Conservation (phyloP, 2,113 vertebrate species). For the Redunca redunca region DNA sequence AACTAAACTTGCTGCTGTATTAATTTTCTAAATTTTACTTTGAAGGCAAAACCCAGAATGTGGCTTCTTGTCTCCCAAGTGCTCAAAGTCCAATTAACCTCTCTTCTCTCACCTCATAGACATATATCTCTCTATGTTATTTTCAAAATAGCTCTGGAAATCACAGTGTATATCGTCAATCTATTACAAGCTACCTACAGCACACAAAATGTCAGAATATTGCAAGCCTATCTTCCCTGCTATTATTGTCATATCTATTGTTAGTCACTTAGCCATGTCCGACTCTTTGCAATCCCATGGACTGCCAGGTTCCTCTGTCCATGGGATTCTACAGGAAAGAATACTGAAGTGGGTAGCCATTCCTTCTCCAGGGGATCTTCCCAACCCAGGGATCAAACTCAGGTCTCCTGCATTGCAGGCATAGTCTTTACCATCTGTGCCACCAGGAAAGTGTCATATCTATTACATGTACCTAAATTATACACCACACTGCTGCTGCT, state of each 20-base stretch:
- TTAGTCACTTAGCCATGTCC: not conserved
- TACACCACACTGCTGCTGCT: not conserved
- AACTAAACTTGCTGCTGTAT: not conserved
- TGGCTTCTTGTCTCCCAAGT: not conserved
- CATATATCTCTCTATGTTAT: not conserved
- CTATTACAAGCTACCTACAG: not conserved
- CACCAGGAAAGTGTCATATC: not conserved
- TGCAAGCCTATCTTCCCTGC: not conserved
- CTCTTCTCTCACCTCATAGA: not conserved
- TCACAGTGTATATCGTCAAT: not conserved
- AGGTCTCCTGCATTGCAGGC: not conserved
- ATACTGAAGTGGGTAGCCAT: not conserved
- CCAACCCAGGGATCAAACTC: not conserved
- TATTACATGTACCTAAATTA: not conserved
- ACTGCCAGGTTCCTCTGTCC: not conserved
- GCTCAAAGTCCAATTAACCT: not conserved
- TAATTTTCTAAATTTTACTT: not conserved
- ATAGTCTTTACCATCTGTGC: not conserved
- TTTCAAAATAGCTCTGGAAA: not conserved
- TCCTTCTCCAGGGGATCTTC: not conserved
- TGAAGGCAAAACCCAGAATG: not conserved
- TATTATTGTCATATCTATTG: not conserved
- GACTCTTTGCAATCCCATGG: not conserved
- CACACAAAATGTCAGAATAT: not conserved
- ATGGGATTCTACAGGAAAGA: not conserved